A percentile compares a stretch with the other conserved stretches of the same genome.
These are phyloP conservation scores for Pogonomyrmex californicus DNA, from an alignment of 1,140 invertebrate genomes.

Conservation along the genomic window DNA sequence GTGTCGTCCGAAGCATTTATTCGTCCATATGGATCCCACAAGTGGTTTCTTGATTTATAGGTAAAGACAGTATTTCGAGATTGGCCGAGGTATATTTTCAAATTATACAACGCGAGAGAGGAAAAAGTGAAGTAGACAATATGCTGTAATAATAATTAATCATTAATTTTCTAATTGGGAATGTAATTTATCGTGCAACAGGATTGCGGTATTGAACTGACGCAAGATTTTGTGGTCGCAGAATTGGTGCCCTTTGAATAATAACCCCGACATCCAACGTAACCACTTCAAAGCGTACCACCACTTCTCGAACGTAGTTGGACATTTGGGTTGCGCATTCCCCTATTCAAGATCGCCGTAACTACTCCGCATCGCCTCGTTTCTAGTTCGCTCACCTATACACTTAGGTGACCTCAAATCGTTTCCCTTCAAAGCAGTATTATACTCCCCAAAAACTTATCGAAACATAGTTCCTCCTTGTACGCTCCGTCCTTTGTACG, in stretches of 20 bases:
- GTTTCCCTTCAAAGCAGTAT: slow-evolving; percentile 11
- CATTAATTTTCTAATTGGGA: slow-evolving; percentile 14
- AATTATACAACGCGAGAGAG: neutral
- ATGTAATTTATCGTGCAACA: neutral
- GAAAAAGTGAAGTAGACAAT: neutral
- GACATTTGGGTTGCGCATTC: slow-evolving; percentile 52
- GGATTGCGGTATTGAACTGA: slow-evolving; percentile 12
- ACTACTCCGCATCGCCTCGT: slow-evolving; percentile 21
- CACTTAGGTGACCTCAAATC: slow-evolving; percentile 28
- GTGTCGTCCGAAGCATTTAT: neutral
- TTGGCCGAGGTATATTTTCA: neutral
- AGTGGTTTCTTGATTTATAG: neutral
- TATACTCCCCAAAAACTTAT: neutral
- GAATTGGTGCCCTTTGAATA: slow-evolving; percentile 55
- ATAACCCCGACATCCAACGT: slow-evolving; percentile 42
- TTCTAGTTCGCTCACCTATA: slow-evolving; percentile 34
- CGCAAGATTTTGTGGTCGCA: slow-evolving; percentile 18
- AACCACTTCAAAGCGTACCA: slow-evolving; percentile 51
- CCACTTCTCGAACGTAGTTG: slow-evolving; percentile 2
- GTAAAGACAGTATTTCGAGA: neutral
- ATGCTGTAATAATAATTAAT: neutral
- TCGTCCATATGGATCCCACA: neutral
- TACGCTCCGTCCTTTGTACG: neutral
- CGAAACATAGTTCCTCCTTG: too few species aligned
- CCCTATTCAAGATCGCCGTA: slow-evolving; percentile 52